These are phyloP conservation scores for Emys orbicularis DNA, from an alignment of 2,797 vertebrate species.

Conservation along the genomic window DNA sequence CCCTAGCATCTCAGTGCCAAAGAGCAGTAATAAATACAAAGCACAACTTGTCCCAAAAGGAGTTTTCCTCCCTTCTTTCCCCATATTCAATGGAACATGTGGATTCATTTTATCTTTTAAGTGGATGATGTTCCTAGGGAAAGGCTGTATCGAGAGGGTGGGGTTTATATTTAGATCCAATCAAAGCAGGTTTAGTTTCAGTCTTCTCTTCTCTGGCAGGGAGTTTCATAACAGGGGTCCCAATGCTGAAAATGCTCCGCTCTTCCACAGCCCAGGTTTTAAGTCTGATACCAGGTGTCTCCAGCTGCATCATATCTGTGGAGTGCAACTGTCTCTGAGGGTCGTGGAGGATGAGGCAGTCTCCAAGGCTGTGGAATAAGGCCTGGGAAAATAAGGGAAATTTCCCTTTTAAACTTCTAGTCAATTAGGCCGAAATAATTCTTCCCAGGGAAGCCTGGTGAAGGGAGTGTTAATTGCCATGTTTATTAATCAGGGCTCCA, in stretches of 20 bases:
- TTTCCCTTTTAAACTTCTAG: not conserved
- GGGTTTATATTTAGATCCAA: constrained; percentile 3
- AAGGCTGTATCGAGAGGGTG: not conserved
- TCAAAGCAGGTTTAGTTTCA: not conserved
- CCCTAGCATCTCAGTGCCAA: not conserved
- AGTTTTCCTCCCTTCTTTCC: not conserved
- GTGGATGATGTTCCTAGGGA: not conserved
- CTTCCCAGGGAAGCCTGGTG: not conserved
- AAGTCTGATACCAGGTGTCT: not conserved
- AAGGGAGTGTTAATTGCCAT: not conserved
- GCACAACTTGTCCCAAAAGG: not conserved
- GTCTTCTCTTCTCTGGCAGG: not conserved
- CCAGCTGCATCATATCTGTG: not conserved
- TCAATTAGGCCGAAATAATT: not conserved
- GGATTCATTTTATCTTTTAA: not conserved
- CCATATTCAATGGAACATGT: not conserved
- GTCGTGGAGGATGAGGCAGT: not conserved
- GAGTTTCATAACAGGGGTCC: not conserved
- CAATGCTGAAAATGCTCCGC: not conserved
- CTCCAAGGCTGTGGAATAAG: not conserved
- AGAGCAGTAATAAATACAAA: not conserved
- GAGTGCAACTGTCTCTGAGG: not conserved
- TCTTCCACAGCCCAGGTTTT: constrained; percentile 13
- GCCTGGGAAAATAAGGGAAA: constrained; percentile 1
- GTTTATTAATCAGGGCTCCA: not conserved